Evolutionary conservation across 2,888 invertebrate genomes (phyloP).

Genomic region (Philereme transversata): DNA sequence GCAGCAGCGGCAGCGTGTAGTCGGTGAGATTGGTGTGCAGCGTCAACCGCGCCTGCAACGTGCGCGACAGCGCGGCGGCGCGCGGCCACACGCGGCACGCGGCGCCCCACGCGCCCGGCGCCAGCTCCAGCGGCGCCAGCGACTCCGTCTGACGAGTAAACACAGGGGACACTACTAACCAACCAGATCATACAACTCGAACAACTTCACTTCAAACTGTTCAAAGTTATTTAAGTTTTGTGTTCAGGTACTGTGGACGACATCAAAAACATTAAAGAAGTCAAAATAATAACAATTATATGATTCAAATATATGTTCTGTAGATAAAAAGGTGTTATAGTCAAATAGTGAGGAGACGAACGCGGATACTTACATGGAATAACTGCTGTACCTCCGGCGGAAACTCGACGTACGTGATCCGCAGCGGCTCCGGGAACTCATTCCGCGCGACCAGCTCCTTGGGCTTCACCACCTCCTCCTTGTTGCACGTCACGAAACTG

Average conservation of each 20-base stretch:
- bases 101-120: slow-evolving; percentile 39
- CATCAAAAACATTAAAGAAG: too few species aligned
- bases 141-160: slow-evolving; percentile 45
- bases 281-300: too few species aligned
- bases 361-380: slow-evolving; percentile 57
- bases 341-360: too few species aligned
- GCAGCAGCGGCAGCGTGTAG: slow-evolving; percentile 73
- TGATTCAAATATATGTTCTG: too few species aligned
- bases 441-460: slow-evolving; percentile 58
- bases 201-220: too few species aligned
- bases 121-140: slow-evolving; percentile 44
- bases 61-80: slow-evolving; percentile 30
- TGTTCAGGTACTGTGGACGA: too few species aligned
- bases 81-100: slow-evolving; percentile 32
- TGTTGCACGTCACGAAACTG: slow-evolving; percentile 58
- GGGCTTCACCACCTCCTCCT: slow-evolving; percentile 41
- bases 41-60: slow-evolving; percentile 45
- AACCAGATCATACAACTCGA: too few species aligned
- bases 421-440: slow-evolving; percentile 58
- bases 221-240: too few species aligned
- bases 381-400: slow-evolving; percentile 45
- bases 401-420: slow-evolving; percentile 46
- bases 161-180: too few species aligned
- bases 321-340: too few species aligned
- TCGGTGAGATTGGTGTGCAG: slow-evolving; percentile 78